phyloP scores from a whole-genome alignment of 2,113 vertebrate species.

The Pardalotus punctatus region DNA sequence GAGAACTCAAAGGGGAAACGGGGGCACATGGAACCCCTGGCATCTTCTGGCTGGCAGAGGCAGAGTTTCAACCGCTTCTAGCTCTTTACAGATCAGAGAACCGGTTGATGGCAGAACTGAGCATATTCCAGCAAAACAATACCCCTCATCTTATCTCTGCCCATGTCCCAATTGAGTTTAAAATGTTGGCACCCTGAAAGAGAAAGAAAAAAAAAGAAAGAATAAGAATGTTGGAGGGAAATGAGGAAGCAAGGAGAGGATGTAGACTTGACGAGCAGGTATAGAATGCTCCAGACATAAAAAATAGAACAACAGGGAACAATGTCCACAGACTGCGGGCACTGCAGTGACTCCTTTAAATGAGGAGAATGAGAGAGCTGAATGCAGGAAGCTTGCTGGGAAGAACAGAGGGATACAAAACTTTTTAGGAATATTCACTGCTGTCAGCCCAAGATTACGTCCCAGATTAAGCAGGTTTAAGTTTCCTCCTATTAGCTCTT shows the following conservation, averaged over 20 bases:
- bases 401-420: neutral
- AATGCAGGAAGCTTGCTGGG: neutral
- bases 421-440: neutral
- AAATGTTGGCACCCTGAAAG: slow-evolving; percentile 62
- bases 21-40: slow-evolving; percentile 45
- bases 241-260: slow-evolving; percentile 37
- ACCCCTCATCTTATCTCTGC: slow-evolving; percentile 66
- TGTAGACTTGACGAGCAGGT: neutral
- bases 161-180: slow-evolving; percentile 61
- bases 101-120: slow-evolving; percentile 58
- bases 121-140: slow-evolving; percentile 65
- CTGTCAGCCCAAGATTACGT: neutral
- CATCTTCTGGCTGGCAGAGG: slow-evolving; percentile 61
- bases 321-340: neutral
- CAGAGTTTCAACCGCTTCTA: slow-evolving; percentile 60
- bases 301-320: neutral
- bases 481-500: neutral
- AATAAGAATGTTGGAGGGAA: slow-evolving; percentile 53
- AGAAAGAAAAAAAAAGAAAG: slow-evolving; percentile 61
- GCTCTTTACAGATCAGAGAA: slow-evolving; percentile 60
- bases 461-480: neutral
- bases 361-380: neutral
- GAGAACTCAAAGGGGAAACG: slow-evolving; percentile 20
- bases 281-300: neutral
- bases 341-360: neutral